phyloP scores from a whole-genome alignment of 2,888 invertebrate species.

The Morpho helenor region DNA sequence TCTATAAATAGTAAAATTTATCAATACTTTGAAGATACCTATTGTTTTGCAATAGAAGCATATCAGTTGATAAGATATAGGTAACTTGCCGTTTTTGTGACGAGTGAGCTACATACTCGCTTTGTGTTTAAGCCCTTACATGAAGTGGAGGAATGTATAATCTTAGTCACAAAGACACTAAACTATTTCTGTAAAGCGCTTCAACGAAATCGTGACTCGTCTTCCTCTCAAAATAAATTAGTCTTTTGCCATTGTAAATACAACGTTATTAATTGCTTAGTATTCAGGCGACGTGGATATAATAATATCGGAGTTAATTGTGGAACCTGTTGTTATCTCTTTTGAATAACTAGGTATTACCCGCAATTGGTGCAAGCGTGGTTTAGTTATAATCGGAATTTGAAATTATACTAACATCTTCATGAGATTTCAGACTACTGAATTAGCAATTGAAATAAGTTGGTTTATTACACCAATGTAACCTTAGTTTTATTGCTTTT shows the following conservation, averaged over 20 bases:
- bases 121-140: neutral
- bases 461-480: too few species aligned
- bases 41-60: too few species aligned
- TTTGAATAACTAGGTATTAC: too few species aligned
- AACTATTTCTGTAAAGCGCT: conserved; percentile 22
- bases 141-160: conserved; percentile 11
- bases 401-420: too few species aligned
- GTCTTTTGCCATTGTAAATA: conserved; percentile 13
- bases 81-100: neutral
- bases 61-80: too few species aligned
- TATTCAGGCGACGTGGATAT: conserved; percentile 1
- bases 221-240: conserved; percentile 14
- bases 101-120: neutral
- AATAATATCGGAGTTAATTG: neutral
- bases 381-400: too few species aligned
- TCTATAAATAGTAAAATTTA: too few species aligned
- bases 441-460: too few species aligned
- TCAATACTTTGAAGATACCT: too few species aligned
- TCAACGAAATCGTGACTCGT: conserved; percentile 20
- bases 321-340: neutral
- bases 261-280: conserved; percentile 7
- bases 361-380: too few species aligned
- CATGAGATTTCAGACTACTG: too few species aligned
- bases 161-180: conserved; percentile 19
- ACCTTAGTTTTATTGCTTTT: too few species aligned